Evolutionary conservation across 2,113 vertebrate species (phyloP), one percentile per base, ranked within the genome.

Genomic region (Jacana jacana): DNA sequence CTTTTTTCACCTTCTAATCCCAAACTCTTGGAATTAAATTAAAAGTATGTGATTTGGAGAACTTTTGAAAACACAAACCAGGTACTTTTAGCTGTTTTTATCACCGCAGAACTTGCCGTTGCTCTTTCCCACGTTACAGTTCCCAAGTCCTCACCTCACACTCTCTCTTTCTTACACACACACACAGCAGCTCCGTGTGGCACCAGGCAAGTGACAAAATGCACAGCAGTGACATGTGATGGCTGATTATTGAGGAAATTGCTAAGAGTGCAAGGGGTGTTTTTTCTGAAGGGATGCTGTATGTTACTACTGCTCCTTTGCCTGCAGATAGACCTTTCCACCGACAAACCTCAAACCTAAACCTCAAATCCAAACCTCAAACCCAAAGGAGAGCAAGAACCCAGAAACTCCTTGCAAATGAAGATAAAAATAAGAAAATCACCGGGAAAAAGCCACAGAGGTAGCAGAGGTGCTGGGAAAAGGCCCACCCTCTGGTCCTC

Each of bases 271-370:
- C 20, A 8, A 11, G 68, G 16, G 8, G 9, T 54, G 13, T 37
- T 68, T 60, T 51, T 24, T 27, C 18, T 40, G 60, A 40, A 60
- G 28, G 76, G 39, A 28, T 4, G 48, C 52, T 69, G 27, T 23
- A 6, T 35, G 61, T 17, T 3, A 16, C 33, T 57, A 6, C 57
- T 2, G 27, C 23, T 25, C 8, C 80, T 18, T 31, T 5, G n/a
- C 0, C 0, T 7, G 44, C 28, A 8, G 5, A 12, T 11, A 31
- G 4, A 8, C 44, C 72, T 76, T 65, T 27, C 58, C 46, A 13
- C 33, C 0, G 2, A 28, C 4, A 60, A 35, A 77, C 24, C 52
- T 65, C 64, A 65, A 40, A 40, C 3, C 13, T 49, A 42, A n/a
- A 49, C 52, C 52, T 54, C 27, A 54, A 54, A 54, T 28, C 52